phyloP scores from a whole-genome alignment of 2,797 vertebrate genomes.

The Centroberyx gerrardi region DNA sequence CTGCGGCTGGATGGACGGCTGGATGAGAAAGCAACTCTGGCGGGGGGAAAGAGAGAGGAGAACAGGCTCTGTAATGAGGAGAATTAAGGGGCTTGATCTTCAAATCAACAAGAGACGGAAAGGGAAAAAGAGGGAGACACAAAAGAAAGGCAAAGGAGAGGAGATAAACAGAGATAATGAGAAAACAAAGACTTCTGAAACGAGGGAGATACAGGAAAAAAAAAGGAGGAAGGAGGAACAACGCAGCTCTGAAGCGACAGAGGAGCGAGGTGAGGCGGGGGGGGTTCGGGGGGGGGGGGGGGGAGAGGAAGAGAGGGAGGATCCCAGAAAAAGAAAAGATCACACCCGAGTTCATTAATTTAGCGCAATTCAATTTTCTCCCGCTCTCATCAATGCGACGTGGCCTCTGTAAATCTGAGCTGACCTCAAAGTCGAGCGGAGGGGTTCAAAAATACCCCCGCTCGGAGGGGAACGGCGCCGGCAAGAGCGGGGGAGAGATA shows the following conservation, averaged over 20 bases:
- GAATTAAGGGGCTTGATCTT: constrained; percentile 63
- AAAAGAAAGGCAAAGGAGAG: constrained; percentile 24
- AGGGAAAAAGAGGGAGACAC: constrained; percentile 24
- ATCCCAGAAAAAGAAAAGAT: constrained; percentile 32
- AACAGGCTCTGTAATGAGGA: constrained; percentile 52
- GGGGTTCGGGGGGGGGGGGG: too few relatives aligned
- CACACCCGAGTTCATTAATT: constrained; percentile 64
- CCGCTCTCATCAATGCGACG: constrained; percentile 53
- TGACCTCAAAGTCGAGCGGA: constrained; percentile 68
- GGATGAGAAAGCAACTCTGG: constrained; percentile 6
- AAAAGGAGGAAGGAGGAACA: constrained; percentile 33
- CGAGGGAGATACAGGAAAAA: constrained; percentile 34
- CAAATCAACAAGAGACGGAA: constrained; percentile 52
- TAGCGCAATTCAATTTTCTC: constrained; percentile 66
- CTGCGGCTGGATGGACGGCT: constrained; percentile 19
- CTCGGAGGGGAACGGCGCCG: too few relatives aligned
- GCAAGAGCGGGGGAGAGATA: constrained; percentile 63
- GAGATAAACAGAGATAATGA: constrained; percentile 38
- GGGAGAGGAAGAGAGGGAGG: constrained; percentile 8
- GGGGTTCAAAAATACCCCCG: constrained; percentile 57
- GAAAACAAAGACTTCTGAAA: constrained; percentile 47
- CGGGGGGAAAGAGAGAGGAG: background rate
- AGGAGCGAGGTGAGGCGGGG: constrained; percentile 33
- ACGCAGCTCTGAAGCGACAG: constrained; percentile 27
- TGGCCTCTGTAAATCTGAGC: constrained; percentile 65